Conservation (phyloP, 2,888 invertebrate genomes). For the Hermaeophaga mercurialis region DNA sequence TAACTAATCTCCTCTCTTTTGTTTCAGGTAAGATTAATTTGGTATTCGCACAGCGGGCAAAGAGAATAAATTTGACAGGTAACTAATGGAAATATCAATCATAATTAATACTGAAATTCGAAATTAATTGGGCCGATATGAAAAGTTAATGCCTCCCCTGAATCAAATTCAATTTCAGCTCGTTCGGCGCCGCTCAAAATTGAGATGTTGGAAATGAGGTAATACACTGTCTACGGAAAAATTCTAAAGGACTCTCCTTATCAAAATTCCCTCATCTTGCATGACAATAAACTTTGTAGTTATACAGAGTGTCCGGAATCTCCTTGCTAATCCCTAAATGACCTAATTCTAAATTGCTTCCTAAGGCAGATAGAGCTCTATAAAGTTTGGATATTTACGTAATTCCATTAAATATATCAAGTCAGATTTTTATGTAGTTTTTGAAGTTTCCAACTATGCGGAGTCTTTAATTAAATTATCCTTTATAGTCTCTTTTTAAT, state of each 20-base stretch:
- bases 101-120: constrained; percentile 41
- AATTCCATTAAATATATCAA: too few species aligned
- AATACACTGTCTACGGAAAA: background rate
- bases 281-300: too few species aligned
- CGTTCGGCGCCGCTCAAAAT: constrained; percentile 27
- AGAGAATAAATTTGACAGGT: constrained; percentile 40
- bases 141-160: constrained; percentile 35
- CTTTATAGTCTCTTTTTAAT: too few species aligned
- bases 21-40: constrained; percentile 46
- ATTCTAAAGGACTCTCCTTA: background rate
- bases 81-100: constrained; percentile 43
- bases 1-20: constrained; percentile 41
- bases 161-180: constrained; percentile 34
- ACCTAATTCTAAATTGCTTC: too few species aligned
- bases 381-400: too few species aligned
- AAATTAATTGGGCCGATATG: constrained; percentile 43
- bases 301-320: too few species aligned
- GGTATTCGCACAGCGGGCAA: constrained; percentile 34
- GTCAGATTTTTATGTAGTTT: too few species aligned
- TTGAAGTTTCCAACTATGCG: too few species aligned
- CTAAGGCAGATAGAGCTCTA: too few species aligned
- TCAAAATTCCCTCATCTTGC: too few species aligned
- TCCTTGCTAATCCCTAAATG: too few species aligned
- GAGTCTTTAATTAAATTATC: too few species aligned
- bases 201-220: background rate